Evolutionary conservation across 1,140 invertebrate species (phyloP), one percentile per base, ranked within the genome.

Genomic region (Drosophila ananassae): DNA sequence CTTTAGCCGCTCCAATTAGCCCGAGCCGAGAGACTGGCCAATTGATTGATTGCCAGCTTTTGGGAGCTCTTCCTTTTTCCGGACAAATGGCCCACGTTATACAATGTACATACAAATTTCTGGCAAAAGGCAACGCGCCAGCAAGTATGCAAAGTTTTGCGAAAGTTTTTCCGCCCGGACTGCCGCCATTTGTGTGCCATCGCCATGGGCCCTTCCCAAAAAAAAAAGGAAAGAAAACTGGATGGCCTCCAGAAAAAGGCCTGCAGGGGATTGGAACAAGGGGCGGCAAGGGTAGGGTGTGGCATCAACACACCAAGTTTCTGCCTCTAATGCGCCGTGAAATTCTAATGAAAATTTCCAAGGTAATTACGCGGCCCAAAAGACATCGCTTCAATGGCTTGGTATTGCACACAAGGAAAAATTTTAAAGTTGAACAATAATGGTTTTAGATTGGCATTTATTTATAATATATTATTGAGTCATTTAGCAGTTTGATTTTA

Each of bases 1-100:
- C 30, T 28, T 52, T 74, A 61, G 57, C 34, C 51, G 50, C 71
- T 62, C 62, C 75, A 89, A 87, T 82, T 85, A 87, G 83, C 78
- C 62, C 21, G 2, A 22, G 44, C 24, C 21, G 17, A 8, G 13
- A 46, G 41, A 17, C 17, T 47, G 64, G 56, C 59, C 75, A 71
- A 89, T 87, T 87, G 83, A 87, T 87, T 87, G 83, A 87, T 87
- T 87, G 83, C 83, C 83, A 79, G 78, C 52, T 76, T 78, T 76
- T 48, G 60, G 55, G 52, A 47, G 48, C 30, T 30, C 24, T 30
- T 21, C 37, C 32, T 32, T 47, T 21, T 41, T 37, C n/a, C 55
- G 22, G 52, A 75, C 59, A 74, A 74, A 73, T 74, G 57, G 48
- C 73, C 51, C 17, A 34, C 73, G 73, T 83, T 62, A 63, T 55